A percentile compares a stretch with the other conserved stretches of the same genome.
These are phyloP conservation scores for Salpingus planirostris DNA, from an alignment of 2,888 invertebrate species.

Conservation along the genomic window DNA sequence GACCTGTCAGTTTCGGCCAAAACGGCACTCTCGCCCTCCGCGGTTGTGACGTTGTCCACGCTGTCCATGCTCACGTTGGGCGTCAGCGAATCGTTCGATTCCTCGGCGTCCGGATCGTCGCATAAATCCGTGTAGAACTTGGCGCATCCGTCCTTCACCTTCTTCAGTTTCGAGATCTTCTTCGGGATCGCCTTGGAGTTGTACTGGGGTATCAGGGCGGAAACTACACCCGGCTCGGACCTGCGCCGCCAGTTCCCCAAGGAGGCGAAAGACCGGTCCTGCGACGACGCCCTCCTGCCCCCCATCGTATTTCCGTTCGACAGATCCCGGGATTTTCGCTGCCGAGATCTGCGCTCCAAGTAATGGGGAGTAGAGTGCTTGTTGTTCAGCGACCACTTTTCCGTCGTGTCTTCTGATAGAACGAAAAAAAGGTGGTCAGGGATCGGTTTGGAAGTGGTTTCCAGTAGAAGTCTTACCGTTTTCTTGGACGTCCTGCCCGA, in stretches of 20 bases:
- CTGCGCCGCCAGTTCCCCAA: conserved; percentile 63
- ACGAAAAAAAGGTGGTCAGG: background rate
- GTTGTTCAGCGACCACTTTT: conserved; percentile 52
- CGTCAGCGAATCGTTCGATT: conserved; percentile 53
- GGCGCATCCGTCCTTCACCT: conserved; percentile 50
- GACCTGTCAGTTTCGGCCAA: too few relatives aligned
- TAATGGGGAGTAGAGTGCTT: conserved; percentile 84
- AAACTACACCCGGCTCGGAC: conserved; percentile 66
- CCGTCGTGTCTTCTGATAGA: conserved; percentile 29
- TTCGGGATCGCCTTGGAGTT: conserved; percentile 62
- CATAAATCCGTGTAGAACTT: conserved; percentile 61
- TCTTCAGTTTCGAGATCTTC: conserved; percentile 61
- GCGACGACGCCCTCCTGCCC: conserved; percentile 34
- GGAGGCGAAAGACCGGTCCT: conserved; percentile 46
- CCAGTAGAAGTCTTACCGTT: conserved; percentile 20
- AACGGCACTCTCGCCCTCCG: conserved; percentile 40
- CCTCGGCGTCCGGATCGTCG: conserved; percentile 48
- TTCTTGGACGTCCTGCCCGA: conserved; percentile 58
- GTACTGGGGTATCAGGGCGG: conserved; percentile 40
- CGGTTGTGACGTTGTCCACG: conserved; percentile 24
- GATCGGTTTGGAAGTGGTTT: background rate
- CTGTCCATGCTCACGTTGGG: conserved; percentile 10
- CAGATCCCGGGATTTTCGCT: conserved; percentile 50
- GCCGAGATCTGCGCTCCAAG: conserved; percentile 69
- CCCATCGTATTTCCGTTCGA: too few relatives aligned